Evolutionary conservation across 2,888 invertebrate species (phyloP), one percentile per base, ranked within the genome.

Genomic region (Pachydiplax longipennis): DNA sequence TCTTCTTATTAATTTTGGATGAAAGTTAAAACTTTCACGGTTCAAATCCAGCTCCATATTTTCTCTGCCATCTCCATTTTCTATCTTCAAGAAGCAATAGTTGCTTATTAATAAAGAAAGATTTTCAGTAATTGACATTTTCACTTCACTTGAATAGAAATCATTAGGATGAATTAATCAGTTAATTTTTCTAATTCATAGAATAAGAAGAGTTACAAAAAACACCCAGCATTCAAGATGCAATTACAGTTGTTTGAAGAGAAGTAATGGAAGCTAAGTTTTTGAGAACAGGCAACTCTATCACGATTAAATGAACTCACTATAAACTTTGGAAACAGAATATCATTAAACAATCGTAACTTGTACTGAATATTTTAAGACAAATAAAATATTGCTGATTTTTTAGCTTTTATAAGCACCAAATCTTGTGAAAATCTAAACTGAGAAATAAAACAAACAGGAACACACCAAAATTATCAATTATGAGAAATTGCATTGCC

Each of bases 71-170:
- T 65, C n/a, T 87, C 87, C 87, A 61, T 65, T 61, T 87, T 61
- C 87, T 87, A 61, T 87, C 87, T 87, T 87, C 58, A 53, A 83
- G 53, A 58, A 58, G 53, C 61, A 87, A 87, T 61, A 65, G n/a
- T 87, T 87, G 87, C 87, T 61, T 87, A 40, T 37, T 87, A 61
- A 61, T 87, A 87, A 61, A 87, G 61, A 87, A 61, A 87, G 35
- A 65, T 87, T 65, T 87, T 87, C 61, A 87, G 61, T 40, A n/a
- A 61, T 18, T 65, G 58, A 35, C 61, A 87, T 40, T 61, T 61
- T 61, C 25, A 87, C 65, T 65, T 87, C 87, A 87, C 61, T 65
- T 73, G 73, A 31, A 73, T 31, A 61, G 58, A 35, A 37, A 61
- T 18, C 35, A 87, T 22, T 37, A 37, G 65, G 87, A 61, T 87